These are phyloP conservation scores for Protophormia terraenovae DNA, from an alignment of 2,888 invertebrate genomes.

Conservation along the genomic window DNA sequence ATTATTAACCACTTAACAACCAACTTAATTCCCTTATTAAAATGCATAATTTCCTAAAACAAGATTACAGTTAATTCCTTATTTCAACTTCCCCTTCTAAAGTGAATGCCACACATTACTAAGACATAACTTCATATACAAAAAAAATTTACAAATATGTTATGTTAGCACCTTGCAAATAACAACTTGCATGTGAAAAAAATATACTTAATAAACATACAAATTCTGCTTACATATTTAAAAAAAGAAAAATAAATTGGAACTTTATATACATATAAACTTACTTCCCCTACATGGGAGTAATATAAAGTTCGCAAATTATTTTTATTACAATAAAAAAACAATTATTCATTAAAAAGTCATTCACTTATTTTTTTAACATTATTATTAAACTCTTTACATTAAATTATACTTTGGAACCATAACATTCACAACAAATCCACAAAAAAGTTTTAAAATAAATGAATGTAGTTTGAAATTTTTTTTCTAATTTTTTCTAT, in stretches of 20 bases:
- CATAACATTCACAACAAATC: neutral
- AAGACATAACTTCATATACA: neutral
- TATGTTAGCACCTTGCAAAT: slow-evolving; percentile 11
- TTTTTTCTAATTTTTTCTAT: neutral
- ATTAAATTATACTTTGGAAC: slow-evolving; percentile 5
- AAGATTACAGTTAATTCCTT: neutral
- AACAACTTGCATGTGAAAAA: neutral
- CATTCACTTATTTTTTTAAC: slow-evolving; percentile 6
- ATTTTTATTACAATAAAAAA: neutral
- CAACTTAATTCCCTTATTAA: neutral
- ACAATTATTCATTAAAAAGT: slow-evolving; percentile 28
- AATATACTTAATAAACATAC: too few relatives aligned
- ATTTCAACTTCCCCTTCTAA: slow-evolving; percentile 46
- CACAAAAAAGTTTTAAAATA: neutral
- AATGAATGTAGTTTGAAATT: neutral
- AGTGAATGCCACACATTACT: slow-evolving; percentile 37
- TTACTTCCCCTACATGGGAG: slow-evolving; percentile 14
- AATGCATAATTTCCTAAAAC: neutral
- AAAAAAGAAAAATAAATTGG: too few relatives aligned
- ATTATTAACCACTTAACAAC: too few relatives aligned
- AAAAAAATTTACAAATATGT: slow-evolving; percentile 22
- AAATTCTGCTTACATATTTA: slow-evolving; percentile 11
- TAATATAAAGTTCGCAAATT: neutral
- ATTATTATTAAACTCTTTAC: slow-evolving; percentile 1
- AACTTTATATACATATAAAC: too few relatives aligned